A percentile compares a stretch with the other conserved stretches of the same genome.
Evolutionary conservation across 2,888 invertebrate genomes (phyloP).

Genomic region (Drosophila putrida): DNA sequence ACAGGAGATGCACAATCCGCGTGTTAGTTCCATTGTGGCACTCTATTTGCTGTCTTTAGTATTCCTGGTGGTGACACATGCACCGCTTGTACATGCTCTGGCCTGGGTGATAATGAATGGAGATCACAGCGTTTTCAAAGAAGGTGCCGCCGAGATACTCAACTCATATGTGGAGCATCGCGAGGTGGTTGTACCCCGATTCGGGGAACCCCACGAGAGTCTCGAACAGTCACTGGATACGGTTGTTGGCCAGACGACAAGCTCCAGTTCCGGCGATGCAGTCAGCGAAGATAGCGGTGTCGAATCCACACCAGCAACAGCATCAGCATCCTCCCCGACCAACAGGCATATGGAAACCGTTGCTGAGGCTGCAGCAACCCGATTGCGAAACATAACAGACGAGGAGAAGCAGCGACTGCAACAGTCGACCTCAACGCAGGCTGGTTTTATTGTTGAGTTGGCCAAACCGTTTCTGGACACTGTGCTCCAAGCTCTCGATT

Average conservation of each 20-base stretch:
- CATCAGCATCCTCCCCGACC: conserved; percentile 49
- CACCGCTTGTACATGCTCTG: conserved; percentile 94
- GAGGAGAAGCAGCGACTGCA: conserved; percentile 93
- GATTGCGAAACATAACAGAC: conserved; percentile 91
- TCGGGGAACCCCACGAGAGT: conserved; percentile 90
- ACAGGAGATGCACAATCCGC: conserved; percentile 88
- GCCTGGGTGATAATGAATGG: conserved; percentile 96
- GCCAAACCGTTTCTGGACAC: conserved; percentile 92
- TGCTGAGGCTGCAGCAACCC: conserved; percentile 81
- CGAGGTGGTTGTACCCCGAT: conserved; percentile 87
- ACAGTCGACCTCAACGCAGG: conserved; percentile 62
- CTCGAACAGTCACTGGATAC: conserved; percentile 91
- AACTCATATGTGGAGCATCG: conserved; percentile 88
- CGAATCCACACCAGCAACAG: conserved; percentile 61
- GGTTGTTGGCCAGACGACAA: conserved; percentile 70
- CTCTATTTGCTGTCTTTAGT: conserved; percentile 97
- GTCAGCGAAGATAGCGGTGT: conserved; percentile 70
- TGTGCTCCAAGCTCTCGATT: conserved; percentile 94
- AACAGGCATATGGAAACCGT: conserved; percentile 38
- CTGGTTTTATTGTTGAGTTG: conserved; percentile 64
- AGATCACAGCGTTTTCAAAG: conserved; percentile 90
- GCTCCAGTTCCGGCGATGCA: conserved; percentile 57
- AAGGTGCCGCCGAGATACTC: conserved; percentile 89
- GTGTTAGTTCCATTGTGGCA: conserved; percentile 95
- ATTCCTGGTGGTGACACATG: conserved; percentile 96